Base-by-base conservation (phyloP, 2,888 invertebrate genomes). In the Syrista parreyssii region DNA sequence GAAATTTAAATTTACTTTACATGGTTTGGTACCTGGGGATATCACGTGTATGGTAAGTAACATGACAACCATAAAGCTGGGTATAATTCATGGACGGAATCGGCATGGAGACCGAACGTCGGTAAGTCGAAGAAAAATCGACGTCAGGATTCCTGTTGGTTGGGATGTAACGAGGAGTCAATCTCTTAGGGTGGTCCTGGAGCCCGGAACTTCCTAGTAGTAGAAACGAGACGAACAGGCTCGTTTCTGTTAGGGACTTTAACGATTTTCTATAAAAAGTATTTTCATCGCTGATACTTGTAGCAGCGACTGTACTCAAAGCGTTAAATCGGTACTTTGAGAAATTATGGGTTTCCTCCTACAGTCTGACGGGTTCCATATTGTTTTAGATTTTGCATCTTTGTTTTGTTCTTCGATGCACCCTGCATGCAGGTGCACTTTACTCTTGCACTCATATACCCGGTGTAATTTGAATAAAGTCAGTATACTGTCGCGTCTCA, bases 291-390 rank as follows among this genome's bases (percentile, higher is more conserved):
- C 12, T 31, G 31, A 71, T 31, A 71, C 33, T 71, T 71, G 23
- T 71, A 71, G 71, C 71, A 15, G 31, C 23, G 71, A 71, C 71
- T 71, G 71, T 71, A 71, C 71, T 11, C 15, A 71, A 71, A 31
- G 15, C 32, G 12, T 71, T 71, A 31, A 71, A 71, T 71, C 71
- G 15, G 31, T 31, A 71, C 71, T 12, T 33, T 12, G 15, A 31
- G 71, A 71, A 71, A 71, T 71, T 32, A 71, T 33, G 71, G 71
- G 71, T 33, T 71, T 71, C 31, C 31, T 71, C 31, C 71, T 30
- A 33, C 71, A 31, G 31, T 12, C 71, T 71, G 32, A 31, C 71
- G 12, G 71, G 71, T 33, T 71, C 31, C 71, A 71, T 71, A 71
- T 71, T 31, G 31, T 71, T 31, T 71, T 71, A 31, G 71, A 71